Base-by-base conservation (phyloP, 2,113 vertebrate species). In the Tragulus kanchil region DNA sequence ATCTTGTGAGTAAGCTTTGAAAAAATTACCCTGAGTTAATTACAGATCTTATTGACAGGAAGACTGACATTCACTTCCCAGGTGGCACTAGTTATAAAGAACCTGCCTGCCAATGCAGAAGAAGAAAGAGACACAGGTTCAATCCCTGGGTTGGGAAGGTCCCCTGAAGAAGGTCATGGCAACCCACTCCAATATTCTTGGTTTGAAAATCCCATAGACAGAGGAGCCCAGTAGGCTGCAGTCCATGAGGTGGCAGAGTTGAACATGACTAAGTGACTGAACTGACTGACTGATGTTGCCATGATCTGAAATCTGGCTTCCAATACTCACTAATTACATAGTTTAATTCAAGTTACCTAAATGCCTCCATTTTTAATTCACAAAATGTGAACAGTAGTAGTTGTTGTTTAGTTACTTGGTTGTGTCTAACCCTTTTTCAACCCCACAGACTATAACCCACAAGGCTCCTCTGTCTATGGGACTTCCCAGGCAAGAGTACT, bases 311-410 rank as follows among this genome's bases (percentile, higher is more conserved):
- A n/a, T 45, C 23, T 45, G 19, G 31, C 12, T 75, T 61, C n/a
- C 31, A 88, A n/a, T 3, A 77, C 3, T 48, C 52, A 81, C 28
- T 78, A 56, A 77, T 4, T 78, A 2, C 10, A 58, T 87, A 28
- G 62, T 1, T 89, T 88, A 48, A 88, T 71, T 90, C 62, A 77
- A 88, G 1, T 96, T 93, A 71, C 23, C 64, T 71, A 89, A 61
- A 79, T 84, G 14, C 82, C 75, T 17, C n/a, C 16, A 82, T 81
- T 89, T 82, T 26, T 13, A 85, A 62, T 16, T 42, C 48, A 87
- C 16, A 92, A 67, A 87, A 78, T 89, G 1, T 59, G 48, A 95
- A 67, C 28, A 77, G 3, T 89, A 69, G 25, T 71, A 42, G 58
- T 59, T 59, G 69, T 23, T 45, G n/a, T n/a, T n/a, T n/a, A n/a